These are phyloP conservation scores for Picus viridis DNA, from an alignment of 2,797 vertebrate genomes.

Conservation along the genomic window DNA sequence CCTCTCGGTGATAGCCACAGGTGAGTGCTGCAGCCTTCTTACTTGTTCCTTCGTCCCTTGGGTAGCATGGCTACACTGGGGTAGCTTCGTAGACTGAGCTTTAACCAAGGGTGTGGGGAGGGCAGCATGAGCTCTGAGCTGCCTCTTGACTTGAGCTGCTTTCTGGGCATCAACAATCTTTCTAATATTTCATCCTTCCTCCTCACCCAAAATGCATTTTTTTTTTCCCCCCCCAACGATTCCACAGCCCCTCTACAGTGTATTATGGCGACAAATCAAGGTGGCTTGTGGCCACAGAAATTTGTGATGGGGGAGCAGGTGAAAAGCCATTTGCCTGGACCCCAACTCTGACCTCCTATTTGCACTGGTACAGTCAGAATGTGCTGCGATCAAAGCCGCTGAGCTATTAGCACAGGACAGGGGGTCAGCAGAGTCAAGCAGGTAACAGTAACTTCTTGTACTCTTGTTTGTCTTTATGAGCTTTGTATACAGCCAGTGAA, in stretches of 20 bases:
- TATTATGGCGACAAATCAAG: background rate
- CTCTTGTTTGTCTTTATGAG: background rate
- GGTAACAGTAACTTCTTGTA: background rate
- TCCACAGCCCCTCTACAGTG: background rate
- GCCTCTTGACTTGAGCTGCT: background rate
- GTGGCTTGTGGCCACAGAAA: background rate
- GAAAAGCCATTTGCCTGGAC: background rate
- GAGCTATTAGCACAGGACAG: background rate
- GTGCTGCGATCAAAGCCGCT: background rate
- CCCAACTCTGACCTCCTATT: background rate
- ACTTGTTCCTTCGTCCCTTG: background rate
- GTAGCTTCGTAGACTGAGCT: background rate
- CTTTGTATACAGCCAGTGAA: background rate
- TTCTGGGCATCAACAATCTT: background rate
- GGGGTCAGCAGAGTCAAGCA: fast-evolving
- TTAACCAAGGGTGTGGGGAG: fast-evolving
- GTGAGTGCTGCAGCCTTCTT: slow-evolving; percentile 29
- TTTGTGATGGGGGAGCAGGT: background rate
- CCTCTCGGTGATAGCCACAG: background rate
- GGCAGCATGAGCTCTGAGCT: background rate
- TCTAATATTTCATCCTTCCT: background rate
- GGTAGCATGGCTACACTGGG: fast-evolving
- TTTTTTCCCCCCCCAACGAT: background rate
- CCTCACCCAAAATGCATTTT: background rate
- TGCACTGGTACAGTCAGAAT: fast-evolving